These are phyloP conservation scores for Drosophila paramelanica DNA, from an alignment of 2,888 invertebrate genomes.

Conservation along the genomic window DNA sequence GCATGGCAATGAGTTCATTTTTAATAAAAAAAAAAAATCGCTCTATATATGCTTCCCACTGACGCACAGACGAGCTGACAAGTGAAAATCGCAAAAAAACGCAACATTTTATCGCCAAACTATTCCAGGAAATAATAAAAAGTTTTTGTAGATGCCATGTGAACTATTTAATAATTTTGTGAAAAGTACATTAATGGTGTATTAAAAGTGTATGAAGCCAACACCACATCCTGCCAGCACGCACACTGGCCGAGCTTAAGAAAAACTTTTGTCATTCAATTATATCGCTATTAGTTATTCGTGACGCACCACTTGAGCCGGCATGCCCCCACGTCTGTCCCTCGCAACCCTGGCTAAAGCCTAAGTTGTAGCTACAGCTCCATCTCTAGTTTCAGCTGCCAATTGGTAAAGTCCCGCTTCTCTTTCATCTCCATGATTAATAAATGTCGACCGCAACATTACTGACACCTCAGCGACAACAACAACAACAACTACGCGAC, in stretches of 20 bases:
- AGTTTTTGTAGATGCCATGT: background rate
- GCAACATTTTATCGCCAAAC: slow-evolving; percentile 24
- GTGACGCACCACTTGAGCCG: slow-evolving; percentile 61
- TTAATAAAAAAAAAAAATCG: slow-evolving; percentile 66
- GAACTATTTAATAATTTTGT: slow-evolving; percentile 19
- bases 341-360: background rate
- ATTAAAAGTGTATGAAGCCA: slow-evolving; percentile 6
- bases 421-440: slow-evolving; percentile 64
- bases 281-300: slow-evolving; percentile 70
- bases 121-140: slow-evolving; percentile 11
- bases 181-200: slow-evolving; percentile 2
- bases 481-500: slow-evolving; percentile 20
- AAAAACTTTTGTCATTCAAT: slow-evolving; percentile 71
- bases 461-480: slow-evolving; percentile 67
- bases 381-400: slow-evolving; percentile 42
- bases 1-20: slow-evolving; percentile 66
- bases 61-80: slow-evolving; percentile 56
- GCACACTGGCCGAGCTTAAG: slow-evolving; percentile 18
- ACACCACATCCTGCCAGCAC: slow-evolving; percentile 17
- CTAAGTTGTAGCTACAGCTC: background rate
- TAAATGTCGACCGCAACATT: slow-evolving; percentile 78
- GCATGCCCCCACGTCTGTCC: slow-evolving; percentile 55
- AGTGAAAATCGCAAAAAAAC: slow-evolving; percentile 26
- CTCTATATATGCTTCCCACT: slow-evolving; percentile 34
- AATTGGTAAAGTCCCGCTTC: slow-evolving; percentile 1